These are phyloP conservation scores for Pangasianodon hypophthalmus DNA, from an alignment of 2,113 vertebrate species.

Conservation along the genomic window DNA sequence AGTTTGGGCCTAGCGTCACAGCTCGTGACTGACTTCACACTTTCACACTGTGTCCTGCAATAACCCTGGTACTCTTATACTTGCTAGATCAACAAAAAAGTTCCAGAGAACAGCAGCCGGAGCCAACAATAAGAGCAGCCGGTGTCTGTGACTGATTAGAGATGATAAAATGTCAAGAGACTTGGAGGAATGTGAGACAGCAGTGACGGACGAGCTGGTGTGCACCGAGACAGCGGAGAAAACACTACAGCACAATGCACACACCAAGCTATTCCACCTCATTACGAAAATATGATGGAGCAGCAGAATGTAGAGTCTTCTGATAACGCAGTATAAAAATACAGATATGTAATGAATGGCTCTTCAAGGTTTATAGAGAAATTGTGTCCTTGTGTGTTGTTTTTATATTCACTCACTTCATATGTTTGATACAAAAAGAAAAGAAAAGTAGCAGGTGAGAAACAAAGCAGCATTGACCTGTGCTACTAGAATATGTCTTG, in stretches of 20 bases:
- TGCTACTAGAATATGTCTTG: constrained; percentile 5
- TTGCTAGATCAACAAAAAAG: constrained; percentile 29
- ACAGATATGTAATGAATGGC: neutral
- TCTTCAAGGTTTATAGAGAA: neutral
- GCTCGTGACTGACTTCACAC: neutral
- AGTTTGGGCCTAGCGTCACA: neutral
- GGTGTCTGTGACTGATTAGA: constrained; percentile 18
- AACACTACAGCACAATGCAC: neutral
- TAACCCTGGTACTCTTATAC: neutral
- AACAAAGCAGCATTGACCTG: neutral
- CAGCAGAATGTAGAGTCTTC: neutral
- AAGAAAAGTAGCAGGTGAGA: neutral
- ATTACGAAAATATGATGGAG: constrained; percentile 6
- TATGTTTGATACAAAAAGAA: neutral
- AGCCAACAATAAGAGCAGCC: constrained; percentile 27
- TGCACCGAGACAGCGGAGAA: neutral
- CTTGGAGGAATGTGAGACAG: constrained; percentile 19
- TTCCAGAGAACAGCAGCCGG: neutral
- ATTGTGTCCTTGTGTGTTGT: neutral
- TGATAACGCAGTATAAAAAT: neutral
- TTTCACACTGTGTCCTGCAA: neutral
- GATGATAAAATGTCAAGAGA: constrained; percentile 27
- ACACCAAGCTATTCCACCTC: neutral
- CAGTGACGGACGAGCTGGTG: constrained; percentile 35
- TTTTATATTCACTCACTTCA: neutral